Evolutionary conservation across 2,888 invertebrate species (phyloP).

Genomic region (Sipha maydis): DNA sequence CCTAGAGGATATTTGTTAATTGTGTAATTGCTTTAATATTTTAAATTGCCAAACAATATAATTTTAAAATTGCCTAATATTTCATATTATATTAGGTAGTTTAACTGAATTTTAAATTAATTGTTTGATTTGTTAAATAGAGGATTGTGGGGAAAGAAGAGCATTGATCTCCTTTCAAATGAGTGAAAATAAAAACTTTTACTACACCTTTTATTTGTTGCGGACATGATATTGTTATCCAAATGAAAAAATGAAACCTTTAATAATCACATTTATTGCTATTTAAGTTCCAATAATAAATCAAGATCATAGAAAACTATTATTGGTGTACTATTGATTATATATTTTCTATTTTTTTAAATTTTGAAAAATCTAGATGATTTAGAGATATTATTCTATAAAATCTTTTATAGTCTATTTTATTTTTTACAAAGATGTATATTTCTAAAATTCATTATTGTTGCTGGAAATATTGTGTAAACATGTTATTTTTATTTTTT

Average conservation of each 20-base stretch:
- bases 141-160: constrained; percentile 10
- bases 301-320: background rate
- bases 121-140: constrained; percentile 10
- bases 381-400: constrained; percentile 28
- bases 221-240: background rate
- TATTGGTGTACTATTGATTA: background rate
- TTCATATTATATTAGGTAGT: background rate
- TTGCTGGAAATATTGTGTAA: constrained; percentile 50
- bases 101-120: constrained; percentile 11
- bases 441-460: constrained; percentile 29
- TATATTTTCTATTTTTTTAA: constrained; percentile 51
- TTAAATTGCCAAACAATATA: background rate
- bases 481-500: constrained; percentile 61
- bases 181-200: constrained; percentile 19
- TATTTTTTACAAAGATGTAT: constrained; percentile 37
- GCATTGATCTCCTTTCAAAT: constrained; percentile 8
- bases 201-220: constrained; percentile 21
- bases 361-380: constrained; percentile 42
- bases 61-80: background rate
- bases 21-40: constrained; percentile 1
- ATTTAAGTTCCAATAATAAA: constrained; percentile 19
- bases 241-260: background rate
- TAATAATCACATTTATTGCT: background rate
- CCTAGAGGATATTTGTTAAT: constrained; percentile 32
- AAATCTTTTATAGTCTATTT: constrained; percentile 42